Conservation (phyloP, 2,113 vertebrate species). For the Dipodomys stephensi region DNA sequence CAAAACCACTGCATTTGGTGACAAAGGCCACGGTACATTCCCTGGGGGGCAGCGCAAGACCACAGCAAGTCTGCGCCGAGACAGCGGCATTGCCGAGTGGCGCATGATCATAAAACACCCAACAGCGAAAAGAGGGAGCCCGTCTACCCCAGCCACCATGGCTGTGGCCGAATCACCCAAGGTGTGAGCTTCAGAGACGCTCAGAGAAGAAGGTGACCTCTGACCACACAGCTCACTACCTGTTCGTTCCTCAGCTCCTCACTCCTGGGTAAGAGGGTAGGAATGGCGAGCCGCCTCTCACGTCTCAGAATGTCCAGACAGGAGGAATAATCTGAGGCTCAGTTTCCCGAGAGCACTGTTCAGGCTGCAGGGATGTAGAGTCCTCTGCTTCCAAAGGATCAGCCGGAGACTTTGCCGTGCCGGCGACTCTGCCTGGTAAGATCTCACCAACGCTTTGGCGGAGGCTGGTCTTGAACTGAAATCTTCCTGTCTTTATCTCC, state of each 20-base stretch:
- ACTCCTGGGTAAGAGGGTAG: not conserved
- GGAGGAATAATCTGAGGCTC: not conserved
- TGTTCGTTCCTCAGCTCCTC: not conserved
- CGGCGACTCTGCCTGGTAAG: too few species aligned
- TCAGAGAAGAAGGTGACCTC: not conserved
- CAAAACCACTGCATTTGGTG: too few species aligned
- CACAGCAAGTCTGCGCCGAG: not conserved
- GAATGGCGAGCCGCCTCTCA: not conserved
- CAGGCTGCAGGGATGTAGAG: not conserved
- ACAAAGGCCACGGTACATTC: not conserved
- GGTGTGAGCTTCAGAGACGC: not conserved
- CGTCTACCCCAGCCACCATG: not conserved
- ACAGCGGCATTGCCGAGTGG: not conserved
- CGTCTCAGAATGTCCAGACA: too few species aligned
- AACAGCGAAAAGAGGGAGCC: not conserved
- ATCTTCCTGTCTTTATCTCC: too few species aligned
- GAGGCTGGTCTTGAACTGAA: too few species aligned
- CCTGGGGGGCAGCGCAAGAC: not conserved
- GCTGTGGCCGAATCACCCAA: too few species aligned
- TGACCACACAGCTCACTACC: too few species aligned
- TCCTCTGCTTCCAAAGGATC: not conserved
- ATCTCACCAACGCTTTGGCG: too few species aligned
- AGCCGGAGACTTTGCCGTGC: not conserved
- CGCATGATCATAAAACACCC: fast-evolving
- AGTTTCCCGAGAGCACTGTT: not conserved